phyloP scores from a whole-genome alignment of 2,113 vertebrate genomes.

The Etia nguti region DNA sequence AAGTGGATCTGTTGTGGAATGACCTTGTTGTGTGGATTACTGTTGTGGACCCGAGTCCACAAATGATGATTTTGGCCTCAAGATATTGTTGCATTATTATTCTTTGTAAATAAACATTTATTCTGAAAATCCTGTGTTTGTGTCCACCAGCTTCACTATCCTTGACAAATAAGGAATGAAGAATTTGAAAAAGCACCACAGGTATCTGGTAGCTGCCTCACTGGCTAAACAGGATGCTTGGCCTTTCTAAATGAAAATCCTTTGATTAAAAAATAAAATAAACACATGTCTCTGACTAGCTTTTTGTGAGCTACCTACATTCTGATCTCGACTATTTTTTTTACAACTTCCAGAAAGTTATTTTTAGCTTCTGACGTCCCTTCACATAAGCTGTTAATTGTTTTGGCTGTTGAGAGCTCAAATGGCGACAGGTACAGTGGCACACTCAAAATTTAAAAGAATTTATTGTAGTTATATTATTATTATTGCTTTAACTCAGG shows the following conservation, averaged over 20 bases:
- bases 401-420: background rate
- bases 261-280: background rate
- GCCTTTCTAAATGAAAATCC: background rate
- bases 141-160: background rate
- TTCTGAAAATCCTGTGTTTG: background rate
- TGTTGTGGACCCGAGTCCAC: too few relatives aligned
- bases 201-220: background rate
- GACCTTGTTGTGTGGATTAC: too few relatives aligned
- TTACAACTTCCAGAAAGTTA: background rate
- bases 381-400: background rate
- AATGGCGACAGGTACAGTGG: background rate
- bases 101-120: background rate
- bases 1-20: too few relatives aligned
- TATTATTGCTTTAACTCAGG: too few relatives aligned
- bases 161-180: background rate
- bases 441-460: background rate
- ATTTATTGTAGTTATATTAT: background rate
- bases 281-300: background rate
- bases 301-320: rapidly evolving
- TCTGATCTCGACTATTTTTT: background rate
- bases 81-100: background rate
- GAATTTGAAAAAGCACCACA: background rate
- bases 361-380: background rate
- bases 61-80: background rate
- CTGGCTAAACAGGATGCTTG: background rate